Evolutionary conservation across 2,888 invertebrate genomes (phyloP).

Genomic region (Acanthosepion lycidas): DNA sequence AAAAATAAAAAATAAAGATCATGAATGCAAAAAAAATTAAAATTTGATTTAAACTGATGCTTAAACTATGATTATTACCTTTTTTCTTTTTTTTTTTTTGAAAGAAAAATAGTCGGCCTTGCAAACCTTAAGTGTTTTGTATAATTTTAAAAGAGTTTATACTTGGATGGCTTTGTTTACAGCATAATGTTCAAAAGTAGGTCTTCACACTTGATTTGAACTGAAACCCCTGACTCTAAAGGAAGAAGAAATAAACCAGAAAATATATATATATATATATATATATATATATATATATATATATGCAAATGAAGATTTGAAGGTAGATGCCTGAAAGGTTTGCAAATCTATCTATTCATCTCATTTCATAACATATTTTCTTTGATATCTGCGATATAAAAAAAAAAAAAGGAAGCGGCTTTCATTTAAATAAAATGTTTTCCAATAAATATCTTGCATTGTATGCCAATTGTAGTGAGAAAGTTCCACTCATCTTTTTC

Average conservation of each 20-base stretch:
- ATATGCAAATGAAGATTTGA: constrained; percentile 13
- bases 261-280: not conserved
- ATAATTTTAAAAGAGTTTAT: not conserved
- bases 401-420: no score
- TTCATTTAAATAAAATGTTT: no score
- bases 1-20: no score
- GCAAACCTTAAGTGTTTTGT: not conserved
- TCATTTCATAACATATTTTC: not conserved
- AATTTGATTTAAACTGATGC: not conserved
- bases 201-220: not conserved
- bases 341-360: not conserved
- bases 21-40: no score
- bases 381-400: not conserved
- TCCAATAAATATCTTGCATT: no score
- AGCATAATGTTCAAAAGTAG: not conserved
- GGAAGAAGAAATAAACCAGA: not conserved
- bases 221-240: not conserved
- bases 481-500: no score
- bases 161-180: not conserved
- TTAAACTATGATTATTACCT: not conserved
- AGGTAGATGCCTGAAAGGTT: not conserved
- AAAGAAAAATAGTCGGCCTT: not conserved
- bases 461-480: no score
- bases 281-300: no score
- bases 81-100: not conserved